These are phyloP conservation scores for Procapra przewalskii DNA, from an alignment of 2,113 vertebrate genomes.

Conservation along the genomic window DNA sequence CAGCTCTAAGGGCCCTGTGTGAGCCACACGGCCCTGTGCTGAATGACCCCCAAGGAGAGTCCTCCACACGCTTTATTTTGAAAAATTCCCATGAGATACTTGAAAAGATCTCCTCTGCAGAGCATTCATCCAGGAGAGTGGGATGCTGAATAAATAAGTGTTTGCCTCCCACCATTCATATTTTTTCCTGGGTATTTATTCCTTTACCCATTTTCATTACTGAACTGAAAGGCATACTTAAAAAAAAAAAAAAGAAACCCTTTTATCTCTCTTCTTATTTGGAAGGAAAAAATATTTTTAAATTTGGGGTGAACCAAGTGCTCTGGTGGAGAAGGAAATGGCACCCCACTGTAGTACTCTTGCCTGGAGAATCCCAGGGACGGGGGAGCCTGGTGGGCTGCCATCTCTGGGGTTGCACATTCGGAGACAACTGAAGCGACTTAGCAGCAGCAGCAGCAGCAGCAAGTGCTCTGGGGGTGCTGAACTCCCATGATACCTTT, in stretches of 20 bases:
- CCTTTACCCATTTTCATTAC: neutral
- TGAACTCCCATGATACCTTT: neutral
- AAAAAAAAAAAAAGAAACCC: neutral
- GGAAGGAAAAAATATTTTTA: neutral
- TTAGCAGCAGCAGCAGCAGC: no score
- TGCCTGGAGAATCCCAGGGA: no score
- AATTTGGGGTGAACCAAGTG: neutral
- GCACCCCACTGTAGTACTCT: no score
- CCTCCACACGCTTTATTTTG: neutral
- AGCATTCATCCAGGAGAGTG: neutral
- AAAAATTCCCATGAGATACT: neutral
- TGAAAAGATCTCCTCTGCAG: neutral
- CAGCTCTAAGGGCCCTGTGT: neutral
- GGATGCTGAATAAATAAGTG: neutral
- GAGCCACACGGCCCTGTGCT: neutral
- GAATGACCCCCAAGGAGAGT: neutral
- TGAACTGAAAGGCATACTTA: neutral
- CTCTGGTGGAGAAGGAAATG: no score
- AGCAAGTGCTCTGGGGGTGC: neutral
- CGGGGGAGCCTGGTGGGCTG: no score
- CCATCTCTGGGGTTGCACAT: no score
- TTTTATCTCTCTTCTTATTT: neutral
- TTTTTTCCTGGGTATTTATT: neutral
- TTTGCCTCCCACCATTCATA: rapidly evolving
- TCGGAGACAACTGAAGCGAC: no score